phyloP scores from a whole-genome alignment of 2,888 invertebrate species.

The Invenusta paracnida region DNA sequence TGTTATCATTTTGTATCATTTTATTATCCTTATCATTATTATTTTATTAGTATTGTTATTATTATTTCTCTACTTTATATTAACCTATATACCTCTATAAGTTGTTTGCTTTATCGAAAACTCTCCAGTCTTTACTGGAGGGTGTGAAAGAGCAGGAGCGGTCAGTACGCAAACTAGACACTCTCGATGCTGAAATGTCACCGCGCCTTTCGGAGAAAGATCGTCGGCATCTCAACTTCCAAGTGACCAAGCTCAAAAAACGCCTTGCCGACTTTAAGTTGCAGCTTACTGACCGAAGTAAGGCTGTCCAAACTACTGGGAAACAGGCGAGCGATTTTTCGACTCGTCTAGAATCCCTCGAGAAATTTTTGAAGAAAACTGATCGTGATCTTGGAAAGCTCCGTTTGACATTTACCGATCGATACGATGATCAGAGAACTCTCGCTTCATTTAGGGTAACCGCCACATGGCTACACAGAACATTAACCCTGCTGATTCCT shows the following conservation, averaged over 20 bases:
- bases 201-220: not conserved
- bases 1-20: too few relatives aligned
- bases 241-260: not conserved
- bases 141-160: not conserved
- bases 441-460: not conserved
- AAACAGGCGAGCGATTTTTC: not conserved
- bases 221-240: not conserved
- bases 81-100: too few relatives aligned
- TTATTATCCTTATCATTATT: too few relatives aligned
- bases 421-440: not conserved
- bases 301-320: not conserved
- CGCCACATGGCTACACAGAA: too few relatives aligned
- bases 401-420: not conserved
- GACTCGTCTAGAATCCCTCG: not conserved
- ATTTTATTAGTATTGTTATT: too few relatives aligned
- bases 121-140: not conserved
- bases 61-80: too few relatives aligned
- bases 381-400: not conserved
- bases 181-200: constrained; percentile 8
- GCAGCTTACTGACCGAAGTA: not conserved
- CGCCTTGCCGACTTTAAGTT: not conserved
- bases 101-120: too few relatives aligned
- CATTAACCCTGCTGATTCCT: too few relatives aligned
- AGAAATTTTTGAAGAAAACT: not conserved
- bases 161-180: not conserved